Evolutionary conservation across 2,113 vertebrate species (phyloP), one percentile per base, ranked within the genome.

Genomic region (Odocoileus hemionus): DNA sequence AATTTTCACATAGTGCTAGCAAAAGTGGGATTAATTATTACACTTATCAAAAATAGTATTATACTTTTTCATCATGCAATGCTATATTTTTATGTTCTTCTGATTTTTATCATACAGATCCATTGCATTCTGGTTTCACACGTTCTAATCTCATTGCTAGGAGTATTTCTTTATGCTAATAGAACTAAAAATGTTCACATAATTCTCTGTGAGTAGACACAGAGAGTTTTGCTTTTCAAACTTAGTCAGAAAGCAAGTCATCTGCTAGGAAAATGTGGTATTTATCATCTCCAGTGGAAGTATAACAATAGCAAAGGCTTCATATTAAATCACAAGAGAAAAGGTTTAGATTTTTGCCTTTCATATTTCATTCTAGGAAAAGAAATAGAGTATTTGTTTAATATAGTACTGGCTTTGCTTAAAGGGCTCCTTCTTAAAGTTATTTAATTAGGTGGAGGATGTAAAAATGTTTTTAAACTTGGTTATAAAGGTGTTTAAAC

Each of bases 251-350:
- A 96, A 96, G 86, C 57, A 93, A 64, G 86, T 86, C 45, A 74
- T 97, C 80, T 93, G n/a, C 30, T 82, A 26, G 52, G 92, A 92
- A 95, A 97, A 95, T 95, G 55, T 90, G 39, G 92, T 86, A 86
- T 95, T 74, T 96, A 96, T 98, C 83, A 55, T 87, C 43, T 86
- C 64, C 55, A 86, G 86, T 95, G 86, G 74, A 96, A 95, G 93
- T 79, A 96, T 26, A 94, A 28, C 55, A 97, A n/a, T 79, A 80
- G 58, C 7, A 52, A 82, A 80, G 52, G 1, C 26, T 95, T 95
- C 57, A 54, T 64, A 90, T 84, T 89, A 89, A 95, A 58, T 87
- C 36, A 45, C 67, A 58, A 86, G 43, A 90, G 79, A 39, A 90
- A 93, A 83, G 23, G 6, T 36, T 85, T 91, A 39, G 45, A 55